Conservation (phyloP, 2,797 vertebrate species). For the Microctenopoma steveboyesi region DNA sequence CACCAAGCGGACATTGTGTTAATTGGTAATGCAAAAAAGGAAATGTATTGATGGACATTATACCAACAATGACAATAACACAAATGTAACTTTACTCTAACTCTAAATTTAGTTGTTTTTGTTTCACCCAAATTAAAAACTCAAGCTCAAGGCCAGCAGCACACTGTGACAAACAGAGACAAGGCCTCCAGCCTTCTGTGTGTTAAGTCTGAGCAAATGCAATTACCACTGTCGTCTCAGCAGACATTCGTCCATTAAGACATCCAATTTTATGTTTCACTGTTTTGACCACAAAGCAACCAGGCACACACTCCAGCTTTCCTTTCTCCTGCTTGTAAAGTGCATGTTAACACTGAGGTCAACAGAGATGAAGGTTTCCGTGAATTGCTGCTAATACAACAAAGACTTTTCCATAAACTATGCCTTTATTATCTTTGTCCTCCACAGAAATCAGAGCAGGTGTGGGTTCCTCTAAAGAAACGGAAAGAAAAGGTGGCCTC, state of each 20-base stretch:
- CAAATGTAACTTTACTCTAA: too few relatives aligned
- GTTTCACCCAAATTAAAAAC: constrained; percentile 6
- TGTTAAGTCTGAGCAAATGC: constrained; percentile 44
- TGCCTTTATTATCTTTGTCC: constrained; percentile 12
- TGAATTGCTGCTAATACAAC: background rate
- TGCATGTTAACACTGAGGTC: background rate
- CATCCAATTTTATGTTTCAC: constrained; percentile 1
- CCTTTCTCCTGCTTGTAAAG: background rate
- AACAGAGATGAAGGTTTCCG: background rate
- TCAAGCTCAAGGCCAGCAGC: constrained; percentile 31
- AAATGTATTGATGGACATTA: too few relatives aligned
- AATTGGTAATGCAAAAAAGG: too few relatives aligned
- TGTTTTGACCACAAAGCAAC: constrained; percentile 24
- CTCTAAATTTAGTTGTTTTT: background rate
- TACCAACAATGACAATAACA: too few relatives aligned
- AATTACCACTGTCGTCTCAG: constrained; percentile 42
- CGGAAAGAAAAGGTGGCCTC: constrained; percentile 46
- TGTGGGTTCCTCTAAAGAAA: constrained; percentile 12
- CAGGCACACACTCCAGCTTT: background rate
- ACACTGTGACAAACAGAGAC: constrained; percentile 15
- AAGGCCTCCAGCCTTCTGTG: constrained; percentile 16
- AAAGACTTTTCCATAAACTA: background rate
- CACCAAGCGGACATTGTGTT: too few relatives aligned
- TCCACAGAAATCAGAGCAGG: constrained; percentile 15
- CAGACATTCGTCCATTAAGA: constrained; percentile 25